Percentiles rank a stretch among this genome's conserved stretches.
Evolutionary conservation across 1,140 invertebrate genomes (phyloP).

Genomic region (Listronotus oregonensis): DNA sequence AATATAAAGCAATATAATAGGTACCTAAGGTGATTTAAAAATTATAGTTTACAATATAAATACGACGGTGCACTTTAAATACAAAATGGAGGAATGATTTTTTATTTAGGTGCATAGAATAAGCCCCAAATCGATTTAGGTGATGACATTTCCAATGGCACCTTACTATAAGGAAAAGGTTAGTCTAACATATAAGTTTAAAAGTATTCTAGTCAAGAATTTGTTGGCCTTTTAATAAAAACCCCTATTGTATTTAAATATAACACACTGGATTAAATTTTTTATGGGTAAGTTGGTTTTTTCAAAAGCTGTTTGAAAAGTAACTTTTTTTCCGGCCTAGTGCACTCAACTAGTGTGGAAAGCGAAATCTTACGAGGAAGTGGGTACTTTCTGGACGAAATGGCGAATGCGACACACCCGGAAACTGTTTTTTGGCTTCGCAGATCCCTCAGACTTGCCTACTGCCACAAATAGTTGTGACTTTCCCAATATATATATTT

Average conservation of each 20-base stretch:
- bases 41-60: not conserved
- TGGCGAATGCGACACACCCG: too few species aligned
- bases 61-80: not conserved
- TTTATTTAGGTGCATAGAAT: slow-evolving; percentile 1
- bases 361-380: too few species aligned
- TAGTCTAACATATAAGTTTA: slow-evolving; percentile 17
- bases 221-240: slow-evolving; percentile 45
- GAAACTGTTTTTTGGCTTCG: too few species aligned
- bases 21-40: slow-evolving; percentile 20
- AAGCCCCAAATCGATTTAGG: not conserved
- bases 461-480: too few species aligned
- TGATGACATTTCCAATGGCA: slow-evolving; percentile 58
- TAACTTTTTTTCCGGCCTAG: too few species aligned
- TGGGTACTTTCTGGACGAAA: too few species aligned
- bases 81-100: not conserved
- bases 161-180: slow-evolving; percentile 59
- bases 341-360: too few species aligned
- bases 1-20: slow-evolving; percentile 29
- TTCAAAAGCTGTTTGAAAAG: too few species aligned
- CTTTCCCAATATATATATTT: too few species aligned
- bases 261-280: not conserved
- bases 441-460: too few species aligned
- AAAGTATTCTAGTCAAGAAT: slow-evolving; percentile 39
- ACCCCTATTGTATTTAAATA: not conserved
- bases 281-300: not conserved